A percentile compares a stretch with the other conserved stretches of the same genome.
Evolutionary conservation across 2,797 vertebrate genomes (phyloP).

Genomic region (Geotria australis): DNA sequence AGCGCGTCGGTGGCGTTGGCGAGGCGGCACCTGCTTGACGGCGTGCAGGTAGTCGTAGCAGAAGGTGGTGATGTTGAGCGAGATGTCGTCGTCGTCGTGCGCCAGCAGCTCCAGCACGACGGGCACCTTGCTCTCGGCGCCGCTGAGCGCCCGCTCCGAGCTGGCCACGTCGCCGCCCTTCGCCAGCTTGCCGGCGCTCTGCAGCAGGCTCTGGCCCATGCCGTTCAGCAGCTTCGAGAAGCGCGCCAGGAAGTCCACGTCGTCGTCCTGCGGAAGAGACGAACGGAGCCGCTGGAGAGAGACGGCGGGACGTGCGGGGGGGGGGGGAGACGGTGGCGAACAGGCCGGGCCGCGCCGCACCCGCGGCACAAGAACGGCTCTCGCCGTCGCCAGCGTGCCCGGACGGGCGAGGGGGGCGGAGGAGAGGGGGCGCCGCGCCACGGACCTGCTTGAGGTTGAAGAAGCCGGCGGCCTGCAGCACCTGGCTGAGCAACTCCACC

Average conservation of each 20-base stretch:
- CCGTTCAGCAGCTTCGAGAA: conserved; percentile 86
- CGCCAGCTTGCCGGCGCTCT: conserved; percentile 68
- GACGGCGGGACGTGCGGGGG: too few relatives aligned
- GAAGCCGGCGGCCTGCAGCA: conserved; percentile 71
- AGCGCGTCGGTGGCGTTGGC: too few relatives aligned
- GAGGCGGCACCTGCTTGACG: conserved; percentile 58
- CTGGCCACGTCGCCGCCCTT: conserved; percentile 42
- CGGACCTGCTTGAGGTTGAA: conserved; percentile 66
- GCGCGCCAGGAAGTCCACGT: conserved; percentile 89
- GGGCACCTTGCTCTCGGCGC: conserved; percentile 53
- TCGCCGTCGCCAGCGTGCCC: too few relatives aligned
- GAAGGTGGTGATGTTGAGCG: conserved; percentile 71
- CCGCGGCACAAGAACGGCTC: too few relatives aligned
- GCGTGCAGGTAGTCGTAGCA: conserved; percentile 96
- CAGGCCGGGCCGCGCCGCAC: too few relatives aligned
- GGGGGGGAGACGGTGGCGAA: too few relatives aligned
- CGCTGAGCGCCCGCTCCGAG: conserved; percentile 37
- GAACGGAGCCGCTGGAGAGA: too few relatives aligned
- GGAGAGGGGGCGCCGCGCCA: not conserved
- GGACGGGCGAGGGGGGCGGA: too few relatives aligned
- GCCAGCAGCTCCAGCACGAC: conserved; percentile 61
- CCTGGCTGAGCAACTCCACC: conserved; percentile 68
- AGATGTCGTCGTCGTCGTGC: conserved; percentile 89
- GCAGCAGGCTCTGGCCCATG: conserved; percentile 77
- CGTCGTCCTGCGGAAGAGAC: conserved; percentile 35